phyloP scores from a whole-genome alignment of 2,888 invertebrate genomes.

The Aphidius colemani region DNA sequence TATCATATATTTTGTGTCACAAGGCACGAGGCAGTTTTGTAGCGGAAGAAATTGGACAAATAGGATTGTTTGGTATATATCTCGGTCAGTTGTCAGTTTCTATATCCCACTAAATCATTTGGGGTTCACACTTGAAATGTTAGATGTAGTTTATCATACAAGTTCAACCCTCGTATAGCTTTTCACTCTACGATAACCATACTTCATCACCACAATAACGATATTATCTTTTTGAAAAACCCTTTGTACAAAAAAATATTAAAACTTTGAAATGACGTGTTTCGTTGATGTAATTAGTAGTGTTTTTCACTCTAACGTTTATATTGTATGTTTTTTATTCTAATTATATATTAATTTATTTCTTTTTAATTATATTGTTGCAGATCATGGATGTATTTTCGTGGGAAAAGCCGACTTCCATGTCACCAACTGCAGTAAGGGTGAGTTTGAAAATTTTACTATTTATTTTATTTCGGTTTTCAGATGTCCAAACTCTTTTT shows the following conservation, averaged over 20 bases:
- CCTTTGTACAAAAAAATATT: conserved; percentile 5
- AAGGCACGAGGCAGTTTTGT: conserved; percentile 51
- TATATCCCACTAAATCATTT: conserved; percentile 58
- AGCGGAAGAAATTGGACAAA: conserved; percentile 58
- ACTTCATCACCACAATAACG: conserved; percentile 44
- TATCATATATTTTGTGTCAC: conserved; percentile 37
- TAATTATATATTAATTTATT: too few species aligned
- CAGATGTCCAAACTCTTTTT: too few species aligned
- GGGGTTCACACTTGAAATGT: conserved; percentile 45
- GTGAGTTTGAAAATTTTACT: too few species aligned
- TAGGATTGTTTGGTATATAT: conserved; percentile 59
- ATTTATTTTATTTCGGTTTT: too few species aligned
- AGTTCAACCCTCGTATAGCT: conserved; percentile 31
- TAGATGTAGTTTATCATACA: conserved; percentile 32
- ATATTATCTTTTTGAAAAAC: conserved; percentile 31
- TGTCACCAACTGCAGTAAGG: too few species aligned
- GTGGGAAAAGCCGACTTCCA: too few species aligned
- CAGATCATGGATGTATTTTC: too few species aligned
- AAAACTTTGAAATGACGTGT: too few species aligned
- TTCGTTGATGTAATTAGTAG: too few species aligned
- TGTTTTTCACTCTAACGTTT: too few species aligned
- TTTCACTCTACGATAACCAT: conserved; percentile 29
- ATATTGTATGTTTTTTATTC: too few species aligned
- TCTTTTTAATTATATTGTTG: too few species aligned
- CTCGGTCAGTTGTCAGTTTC: conserved; percentile 58